phyloP scores from a whole-genome alignment of 2,797 vertebrate genomes.

The Enteromius treurensis region DNA sequence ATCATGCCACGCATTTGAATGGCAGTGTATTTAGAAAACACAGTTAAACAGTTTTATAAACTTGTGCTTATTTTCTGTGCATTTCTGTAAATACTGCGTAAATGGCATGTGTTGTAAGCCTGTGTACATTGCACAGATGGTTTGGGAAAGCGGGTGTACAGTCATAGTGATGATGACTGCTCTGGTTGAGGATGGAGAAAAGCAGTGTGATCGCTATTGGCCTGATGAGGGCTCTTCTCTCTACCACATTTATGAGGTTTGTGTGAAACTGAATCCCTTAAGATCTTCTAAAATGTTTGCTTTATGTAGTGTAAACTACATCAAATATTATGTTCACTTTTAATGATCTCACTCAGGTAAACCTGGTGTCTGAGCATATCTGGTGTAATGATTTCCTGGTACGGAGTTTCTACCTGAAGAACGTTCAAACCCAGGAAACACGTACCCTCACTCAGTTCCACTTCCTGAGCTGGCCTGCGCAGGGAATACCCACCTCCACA shows the following conservation, averaged over 20 bases:
- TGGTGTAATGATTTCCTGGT: constrained; percentile 99
- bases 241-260: constrained; percentile 96
- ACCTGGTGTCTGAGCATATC: constrained; percentile 97
- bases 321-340: not conserved
- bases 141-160: constrained; percentile 96
- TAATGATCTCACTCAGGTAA: constrained; percentile 79
- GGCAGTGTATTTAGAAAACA: not conserved
- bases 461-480: constrained; percentile 97
- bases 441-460: constrained; percentile 97
- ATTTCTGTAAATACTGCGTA: not conserved
- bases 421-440: constrained; percentile 95
- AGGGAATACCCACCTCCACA: constrained; percentile 91
- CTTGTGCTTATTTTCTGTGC: not conserved
- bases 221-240: constrained; percentile 96
- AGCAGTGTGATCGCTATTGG: constrained; percentile 98
- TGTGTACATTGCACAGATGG: constrained; percentile 79
- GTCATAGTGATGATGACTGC: constrained; percentile 97
- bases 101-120: constrained; percentile 6
- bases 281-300: not conserved
- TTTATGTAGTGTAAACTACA: not conserved
- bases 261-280: not conserved
- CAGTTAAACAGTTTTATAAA: not conserved
- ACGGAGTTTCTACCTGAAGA: constrained; percentile 97
- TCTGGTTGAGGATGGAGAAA: constrained; percentile 92
- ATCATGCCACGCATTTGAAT: not conserved